A percentile compares a stretch with the other conserved stretches of the same genome.
phyloP scores from a whole-genome alignment of 2,113 vertebrate genomes.

The Platanista minor region DNA sequence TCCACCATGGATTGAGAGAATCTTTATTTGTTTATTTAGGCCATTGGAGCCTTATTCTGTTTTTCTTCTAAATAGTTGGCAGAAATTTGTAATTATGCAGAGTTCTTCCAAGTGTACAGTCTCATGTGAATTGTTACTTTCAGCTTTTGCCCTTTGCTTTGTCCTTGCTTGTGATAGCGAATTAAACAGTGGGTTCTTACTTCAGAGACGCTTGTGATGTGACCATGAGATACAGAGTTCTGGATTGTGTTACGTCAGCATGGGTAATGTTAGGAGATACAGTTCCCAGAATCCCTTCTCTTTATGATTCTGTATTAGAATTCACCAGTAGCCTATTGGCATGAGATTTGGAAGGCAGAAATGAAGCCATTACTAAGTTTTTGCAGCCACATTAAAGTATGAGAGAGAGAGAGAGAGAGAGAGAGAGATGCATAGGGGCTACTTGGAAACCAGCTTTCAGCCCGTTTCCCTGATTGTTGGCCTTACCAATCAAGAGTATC shows the following conservation, averaged over 20 bases:
- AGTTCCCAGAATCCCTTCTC: not conserved
- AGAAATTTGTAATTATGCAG: not conserved
- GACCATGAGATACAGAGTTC: not conserved
- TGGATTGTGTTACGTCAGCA: not conserved
- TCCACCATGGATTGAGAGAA: not conserved
- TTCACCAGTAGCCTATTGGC: not conserved
- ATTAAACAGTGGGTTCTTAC: not conserved
- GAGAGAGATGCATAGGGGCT: not conserved
- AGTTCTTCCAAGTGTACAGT: not conserved
- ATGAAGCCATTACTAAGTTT: not conserved
- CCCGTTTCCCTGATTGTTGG: not conserved
- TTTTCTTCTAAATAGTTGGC: not conserved
- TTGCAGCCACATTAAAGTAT: not conserved
- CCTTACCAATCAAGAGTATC: not conserved
- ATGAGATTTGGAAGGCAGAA: not conserved
- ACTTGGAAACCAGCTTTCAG: not conserved
- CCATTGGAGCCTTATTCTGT: not conserved
- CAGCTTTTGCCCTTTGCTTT: not conserved
- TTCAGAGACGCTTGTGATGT: not conserved
- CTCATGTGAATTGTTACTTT: not conserved
- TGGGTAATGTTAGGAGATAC: not conserved
- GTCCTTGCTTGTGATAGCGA: not conserved
- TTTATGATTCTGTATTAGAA: not conserved
- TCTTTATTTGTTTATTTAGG: not conserved
- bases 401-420: not conserved